Evolutionary conservation across 2,888 invertebrate genomes (phyloP), one percentile per base, ranked within the genome.

Genomic region (Terebella lapidaria): DNA sequence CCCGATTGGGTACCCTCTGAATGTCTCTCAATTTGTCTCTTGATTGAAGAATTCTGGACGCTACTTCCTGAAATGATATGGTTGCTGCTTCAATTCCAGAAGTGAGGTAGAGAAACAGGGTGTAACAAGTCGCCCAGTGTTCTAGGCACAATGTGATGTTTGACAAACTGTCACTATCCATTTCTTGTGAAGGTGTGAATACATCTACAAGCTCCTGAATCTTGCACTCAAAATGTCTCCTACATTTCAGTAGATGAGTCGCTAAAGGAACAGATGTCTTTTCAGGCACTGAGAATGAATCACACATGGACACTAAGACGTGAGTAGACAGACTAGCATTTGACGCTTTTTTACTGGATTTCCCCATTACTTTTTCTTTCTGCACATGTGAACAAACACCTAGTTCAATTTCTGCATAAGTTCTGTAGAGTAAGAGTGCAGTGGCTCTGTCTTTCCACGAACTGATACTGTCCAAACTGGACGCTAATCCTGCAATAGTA

Each of bases 81-180:
- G 53, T 18, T 10, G 70, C 67, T 24, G 68, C 59, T 30, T 67
- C 60, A 25, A 73, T 26, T 42, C 69, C 73, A 22, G 63, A 62
- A 25, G 72, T 70, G 62, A 75, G 70, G 59, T 75, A 77, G 53
- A 73, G 71, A 65, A 76, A 78, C 55, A 75, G 59, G 3, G 72
- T 69, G 63, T 66, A 72, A 64, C 78, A 78, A 25, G 70, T 67
- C 18, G 66, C 57, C 52, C 67, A 59, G 42, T 67, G 66, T 35
- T 35, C 42, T 35, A 35, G n/a, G n/a, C 42, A 15, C 10, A 10
- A 15, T 10, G 10, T n/a, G n/a, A 35, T 10, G 10, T 10, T 35
- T n/a, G n/a, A 35, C 42, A 35, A n/a, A n/a, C n/a, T n/a, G n/a
- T n/a, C n/a, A n/a, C n/a, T n/a, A n/a, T n/a, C n/a, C n/a, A n/a